A percentile compares a stretch with the other conserved stretches of the same genome.
Evolutionary conservation across 2,888 invertebrate genomes (phyloP).

Genomic region (Caenorhabditis zanzibari): DNA sequence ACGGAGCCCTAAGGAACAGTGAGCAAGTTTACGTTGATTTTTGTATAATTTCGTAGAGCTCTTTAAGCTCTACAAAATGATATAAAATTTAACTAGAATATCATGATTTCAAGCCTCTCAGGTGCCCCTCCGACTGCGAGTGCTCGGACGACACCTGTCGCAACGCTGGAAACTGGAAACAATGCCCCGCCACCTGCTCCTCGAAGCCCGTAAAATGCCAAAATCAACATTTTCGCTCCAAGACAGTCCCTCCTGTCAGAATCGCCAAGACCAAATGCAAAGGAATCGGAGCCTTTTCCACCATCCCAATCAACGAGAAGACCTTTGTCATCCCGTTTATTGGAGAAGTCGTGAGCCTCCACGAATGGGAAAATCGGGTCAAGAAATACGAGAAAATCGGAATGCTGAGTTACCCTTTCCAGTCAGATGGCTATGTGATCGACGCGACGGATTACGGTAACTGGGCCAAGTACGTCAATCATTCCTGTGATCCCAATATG

Average conservation of each 20-base stretch:
- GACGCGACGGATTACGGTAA: background rate
- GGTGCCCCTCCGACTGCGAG: background rate
- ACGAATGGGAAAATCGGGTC: background rate
- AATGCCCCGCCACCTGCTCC: background rate
- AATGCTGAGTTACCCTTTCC: background rate
- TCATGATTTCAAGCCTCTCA: too few relatives aligned
- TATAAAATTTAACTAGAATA: too few relatives aligned
- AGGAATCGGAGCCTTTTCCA: background rate
- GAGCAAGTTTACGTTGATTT: too few relatives aligned
- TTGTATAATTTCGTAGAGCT: too few relatives aligned
- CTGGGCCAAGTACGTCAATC: background rate
- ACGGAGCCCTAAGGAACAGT: too few relatives aligned
- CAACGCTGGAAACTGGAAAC: background rate
- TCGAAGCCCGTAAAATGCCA: background rate
- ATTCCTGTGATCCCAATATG: background rate
- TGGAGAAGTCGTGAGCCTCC: background rate
- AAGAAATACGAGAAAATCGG: background rate
- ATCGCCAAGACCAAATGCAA: background rate
- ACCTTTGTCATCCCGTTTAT: background rate
- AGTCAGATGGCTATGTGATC: background rate
- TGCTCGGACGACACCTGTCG: background rate
- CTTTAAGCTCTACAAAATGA: too few relatives aligned
- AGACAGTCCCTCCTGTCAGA: background rate
- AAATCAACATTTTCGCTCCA: background rate
- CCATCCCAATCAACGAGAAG: background rate